Evolutionary conservation across 2,888 invertebrate genomes (phyloP).

Genomic region (Sinohyriopsis cumingii): DNA sequence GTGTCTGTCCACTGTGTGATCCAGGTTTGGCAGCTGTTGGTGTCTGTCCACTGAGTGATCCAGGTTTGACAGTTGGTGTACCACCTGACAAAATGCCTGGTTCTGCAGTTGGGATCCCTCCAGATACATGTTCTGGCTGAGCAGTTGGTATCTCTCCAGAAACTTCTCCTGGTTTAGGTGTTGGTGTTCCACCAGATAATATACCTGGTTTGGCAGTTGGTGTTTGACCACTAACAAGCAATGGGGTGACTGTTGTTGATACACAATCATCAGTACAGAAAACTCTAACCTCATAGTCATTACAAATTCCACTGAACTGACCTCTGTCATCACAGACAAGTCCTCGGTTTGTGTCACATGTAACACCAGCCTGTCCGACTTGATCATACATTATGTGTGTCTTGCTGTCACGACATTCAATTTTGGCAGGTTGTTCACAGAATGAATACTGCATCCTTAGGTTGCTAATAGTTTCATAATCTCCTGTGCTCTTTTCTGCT

Average conservation of each 20-base stretch:
- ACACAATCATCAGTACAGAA: constrained; percentile 64
- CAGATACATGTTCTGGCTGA: constrained; percentile 15
- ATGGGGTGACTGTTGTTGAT: constrained; percentile 12
- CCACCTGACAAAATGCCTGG: constrained; percentile 16
- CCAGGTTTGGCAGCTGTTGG: constrained; percentile 25
- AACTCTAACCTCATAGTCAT: constrained; percentile 67
- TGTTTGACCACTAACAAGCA: constrained; percentile 9
- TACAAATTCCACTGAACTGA: constrained; percentile 41
- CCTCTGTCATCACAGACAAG: constrained; percentile 53
- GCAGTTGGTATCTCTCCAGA: constrained; percentile 27
- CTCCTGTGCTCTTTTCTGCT: constrained; percentile 49
- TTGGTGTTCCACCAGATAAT: constrained; percentile 16
- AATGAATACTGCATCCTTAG: constrained; percentile 49
- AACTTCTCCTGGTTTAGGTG: constrained; percentile 14
- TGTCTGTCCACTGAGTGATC: constrained; percentile 5
- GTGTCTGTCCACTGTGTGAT: constrained; percentile 12
- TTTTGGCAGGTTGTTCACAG: constrained; percentile 73
- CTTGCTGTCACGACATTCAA: constrained; percentile 83
- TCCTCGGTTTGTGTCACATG: constrained; percentile 77
- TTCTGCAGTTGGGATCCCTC: constrained; percentile 23
- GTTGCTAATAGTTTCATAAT: constrained; percentile 60
- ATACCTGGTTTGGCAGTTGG: constrained; percentile 14
- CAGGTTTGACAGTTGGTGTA: constrained; percentile 27
- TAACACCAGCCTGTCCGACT: constrained; percentile 81
- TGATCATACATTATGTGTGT: constrained; percentile 79